These are phyloP conservation scores for Gonioctena quinquepunctata DNA, from an alignment of 1,140 invertebrate species.

Conservation along the genomic window DNA sequence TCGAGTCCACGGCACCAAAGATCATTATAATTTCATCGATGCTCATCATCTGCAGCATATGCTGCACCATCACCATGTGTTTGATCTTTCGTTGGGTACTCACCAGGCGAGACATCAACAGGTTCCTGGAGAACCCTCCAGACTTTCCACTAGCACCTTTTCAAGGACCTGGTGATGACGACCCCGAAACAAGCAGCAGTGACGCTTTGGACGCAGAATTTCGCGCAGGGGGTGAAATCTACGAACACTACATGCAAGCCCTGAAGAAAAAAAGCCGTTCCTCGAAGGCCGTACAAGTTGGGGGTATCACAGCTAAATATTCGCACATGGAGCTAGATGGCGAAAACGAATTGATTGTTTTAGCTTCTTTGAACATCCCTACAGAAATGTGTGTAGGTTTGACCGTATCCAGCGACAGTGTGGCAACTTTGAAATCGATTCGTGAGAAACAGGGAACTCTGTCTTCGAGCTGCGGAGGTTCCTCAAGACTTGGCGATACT, in stretches of 20 bases:
- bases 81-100: constrained; percentile 3
- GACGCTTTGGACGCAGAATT: constrained; percentile 23
- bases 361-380: constrained; percentile 29
- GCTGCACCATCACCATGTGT: not conserved
- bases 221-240: constrained; percentile 22
- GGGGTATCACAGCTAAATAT: not conserved
- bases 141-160: not conserved
- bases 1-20: not conserved
- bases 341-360: constrained; percentile 23
- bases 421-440: not conserved
- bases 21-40: not conserved
- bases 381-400: constrained; percentile 24
- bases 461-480: too few species aligned
- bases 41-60: not conserved
- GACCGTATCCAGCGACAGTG: not conserved
- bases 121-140: not conserved
- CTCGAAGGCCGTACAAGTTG: not conserved
- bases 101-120: not conserved
- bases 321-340: constrained; percentile 5
- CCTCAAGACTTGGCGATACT: too few species aligned
- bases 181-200: not conserved
- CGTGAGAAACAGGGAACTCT: not conserved
- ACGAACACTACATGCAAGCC: constrained; percentile 17
- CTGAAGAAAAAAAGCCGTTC: constrained; percentile 10
- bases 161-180: constrained; percentile 22